Conservation (phyloP, 64 coral and sea anemone species). For the Stichodactyla mertensii region DNA sequence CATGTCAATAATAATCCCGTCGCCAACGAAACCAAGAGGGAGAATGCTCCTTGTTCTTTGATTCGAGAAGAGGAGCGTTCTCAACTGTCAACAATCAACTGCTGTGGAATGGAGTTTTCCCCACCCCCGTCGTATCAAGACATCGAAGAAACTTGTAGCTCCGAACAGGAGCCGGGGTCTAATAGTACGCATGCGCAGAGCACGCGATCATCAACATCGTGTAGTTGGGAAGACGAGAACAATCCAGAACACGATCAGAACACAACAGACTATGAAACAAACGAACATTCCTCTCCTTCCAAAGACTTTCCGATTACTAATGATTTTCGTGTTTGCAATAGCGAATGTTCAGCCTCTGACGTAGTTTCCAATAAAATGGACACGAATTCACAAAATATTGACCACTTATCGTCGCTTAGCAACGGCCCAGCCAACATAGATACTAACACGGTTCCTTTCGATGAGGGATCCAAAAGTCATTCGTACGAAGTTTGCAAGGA, state of each 20-base stretch:
- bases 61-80: not conserved
- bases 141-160: constrained; percentile 11
- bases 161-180: not conserved
- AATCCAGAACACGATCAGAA: constrained; percentile 7
- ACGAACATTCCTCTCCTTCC: not conserved
- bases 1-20: constrained; percentile 21
- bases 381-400: not conserved
- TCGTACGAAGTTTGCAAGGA: not conserved
- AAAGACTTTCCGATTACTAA: not conserved
- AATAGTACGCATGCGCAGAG: constrained; percentile 32
- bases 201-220: constrained; percentile 7
- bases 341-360: not conserved
- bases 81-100: not conserved
- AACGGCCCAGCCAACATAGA: not conserved
- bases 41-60: not conserved
- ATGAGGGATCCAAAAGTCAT: not conserved
- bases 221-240: constrained; percentile 25
- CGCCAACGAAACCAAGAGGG: not conserved
- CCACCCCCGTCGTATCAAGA: constrained; percentile 9
- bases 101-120: not conserved
- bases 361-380: not conserved
- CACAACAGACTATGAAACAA: not conserved
- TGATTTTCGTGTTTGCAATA: not conserved
- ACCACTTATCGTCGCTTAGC: not conserved
- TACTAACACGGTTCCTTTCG: not conserved